A percentile compares a stretch with the other conserved stretches of the same genome.
These are phyloP conservation scores for Pocillopora grandis DNA, from an alignment of 92 coral and sea anemone species.

Conservation along the genomic window DNA sequence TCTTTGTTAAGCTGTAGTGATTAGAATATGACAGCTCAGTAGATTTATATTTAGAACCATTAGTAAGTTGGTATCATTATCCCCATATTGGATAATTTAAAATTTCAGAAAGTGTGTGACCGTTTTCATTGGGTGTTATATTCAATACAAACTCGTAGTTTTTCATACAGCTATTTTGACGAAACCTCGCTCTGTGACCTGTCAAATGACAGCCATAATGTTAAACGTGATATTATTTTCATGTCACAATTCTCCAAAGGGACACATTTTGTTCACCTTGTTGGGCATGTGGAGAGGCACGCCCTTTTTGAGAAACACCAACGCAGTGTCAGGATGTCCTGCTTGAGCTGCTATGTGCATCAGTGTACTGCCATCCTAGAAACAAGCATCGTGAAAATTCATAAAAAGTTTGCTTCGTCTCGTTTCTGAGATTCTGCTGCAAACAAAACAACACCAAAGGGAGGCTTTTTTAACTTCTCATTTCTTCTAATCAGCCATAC, in stretches of 20 bases:
- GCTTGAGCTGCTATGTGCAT: conserved; percentile 96
- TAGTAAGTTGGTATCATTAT: too few relatives aligned
- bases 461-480: neutral
- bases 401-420: neutral
- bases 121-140: too few relatives aligned
- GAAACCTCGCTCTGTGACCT: neutral
- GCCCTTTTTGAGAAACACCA: conserved; percentile 91
- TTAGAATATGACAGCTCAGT: too few relatives aligned
- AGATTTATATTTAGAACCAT: too few relatives aligned
- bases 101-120: too few relatives aligned
- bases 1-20: too few relatives aligned
- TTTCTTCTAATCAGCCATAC: conserved; percentile 18
- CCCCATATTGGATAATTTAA: too few relatives aligned
- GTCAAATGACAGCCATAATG: neutral
- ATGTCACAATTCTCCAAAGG: neutral
- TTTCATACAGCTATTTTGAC: neutral
- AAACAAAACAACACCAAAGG: neutral
- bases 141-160: too few relatives aligned
- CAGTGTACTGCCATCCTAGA: conserved; percentile 89
- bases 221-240: neutral
- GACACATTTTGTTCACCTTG: conserved; percentile 59
- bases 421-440: neutral
- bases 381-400: neutral
- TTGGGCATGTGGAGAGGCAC: conserved; percentile 99
- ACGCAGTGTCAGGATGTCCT: conserved; percentile 94